Percentiles rank a stretch among this genome's conserved stretches.
Evolutionary conservation across 2,888 invertebrate genomes (phyloP).

Genomic region (Acrobasis suavella): DNA sequence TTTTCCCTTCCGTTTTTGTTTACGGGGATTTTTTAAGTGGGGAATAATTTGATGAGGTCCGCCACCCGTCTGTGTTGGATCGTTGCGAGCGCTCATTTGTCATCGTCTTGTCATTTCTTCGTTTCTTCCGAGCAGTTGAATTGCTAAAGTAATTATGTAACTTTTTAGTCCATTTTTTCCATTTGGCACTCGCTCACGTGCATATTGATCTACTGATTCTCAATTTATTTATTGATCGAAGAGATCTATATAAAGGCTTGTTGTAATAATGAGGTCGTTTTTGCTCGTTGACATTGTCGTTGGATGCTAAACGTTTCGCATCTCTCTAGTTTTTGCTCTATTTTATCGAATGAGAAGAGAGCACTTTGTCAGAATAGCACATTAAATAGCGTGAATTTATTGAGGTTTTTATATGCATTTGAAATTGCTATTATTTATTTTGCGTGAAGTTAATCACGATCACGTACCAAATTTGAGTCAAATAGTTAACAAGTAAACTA

Average conservation of each 20-base stretch:
- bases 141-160: conserved; percentile 79
- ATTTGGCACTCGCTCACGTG: conserved; percentile 42
- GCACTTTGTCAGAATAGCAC: not conserved
- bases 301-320: conserved; percentile 27
- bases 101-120: conserved; percentile 83
- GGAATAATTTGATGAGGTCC: conserved; percentile 82
- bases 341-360: not conserved
- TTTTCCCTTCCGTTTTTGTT: conserved; percentile 78
- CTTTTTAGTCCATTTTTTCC: conserved; percentile 73
- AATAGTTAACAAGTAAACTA: not conserved
- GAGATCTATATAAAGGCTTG: conserved; percentile 33
- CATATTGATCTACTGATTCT: conserved; percentile 47
- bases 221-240: conserved; percentile 30
- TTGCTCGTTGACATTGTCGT: conserved; percentile 29
- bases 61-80: conserved; percentile 80
- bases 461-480: not conserved
- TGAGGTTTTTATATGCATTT: not conserved
- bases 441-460: not conserved
- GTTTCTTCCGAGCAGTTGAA: conserved; percentile 79
- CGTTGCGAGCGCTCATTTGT: conserved; percentile 74
- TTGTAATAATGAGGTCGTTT: conserved; percentile 34
- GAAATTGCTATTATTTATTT: not conserved
- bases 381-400: not conserved
- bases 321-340: conserved; percentile 5
- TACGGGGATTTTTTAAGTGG: conserved; percentile 81